These are phyloP conservation scores for Sylvia borin DNA, from an alignment of 2,797 vertebrate species.

Conservation along the genomic window DNA sequence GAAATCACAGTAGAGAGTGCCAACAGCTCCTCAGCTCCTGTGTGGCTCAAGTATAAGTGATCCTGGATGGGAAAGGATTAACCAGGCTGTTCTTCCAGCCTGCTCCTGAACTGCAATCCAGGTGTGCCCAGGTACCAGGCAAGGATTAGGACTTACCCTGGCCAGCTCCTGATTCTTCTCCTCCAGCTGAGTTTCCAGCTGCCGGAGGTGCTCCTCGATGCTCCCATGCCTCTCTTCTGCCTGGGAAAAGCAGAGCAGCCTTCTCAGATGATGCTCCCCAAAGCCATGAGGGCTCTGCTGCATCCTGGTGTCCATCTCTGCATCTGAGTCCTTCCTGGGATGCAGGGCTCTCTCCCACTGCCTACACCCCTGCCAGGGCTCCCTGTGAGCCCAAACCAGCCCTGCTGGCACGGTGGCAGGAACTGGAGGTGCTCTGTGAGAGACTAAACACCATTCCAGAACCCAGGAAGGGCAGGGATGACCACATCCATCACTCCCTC, in stretches of 20 bases:
- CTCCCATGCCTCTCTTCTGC: constrained; percentile 92
- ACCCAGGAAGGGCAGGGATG: background rate
- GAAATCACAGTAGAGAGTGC: background rate
- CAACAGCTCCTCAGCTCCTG: background rate
- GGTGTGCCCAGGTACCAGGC: background rate
- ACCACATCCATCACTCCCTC: accelerated
- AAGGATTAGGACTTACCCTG: constrained; percentile 78
- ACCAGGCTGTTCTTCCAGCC: background rate
- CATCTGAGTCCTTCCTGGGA: background rate
- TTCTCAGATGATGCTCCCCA: background rate
- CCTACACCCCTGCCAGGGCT: background rate
- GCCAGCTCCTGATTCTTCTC: constrained; percentile 96
- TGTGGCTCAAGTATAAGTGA: background rate
- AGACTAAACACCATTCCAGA: background rate
- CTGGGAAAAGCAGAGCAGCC: constrained; percentile 75
- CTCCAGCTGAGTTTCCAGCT: constrained; percentile 93
- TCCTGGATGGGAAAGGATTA: background rate
- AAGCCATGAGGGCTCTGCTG: background rate
- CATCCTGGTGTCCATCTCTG: background rate
- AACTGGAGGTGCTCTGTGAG: background rate
- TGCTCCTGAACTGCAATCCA: background rate
- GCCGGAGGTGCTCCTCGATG: constrained; percentile 91
- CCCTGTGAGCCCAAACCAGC: background rate
- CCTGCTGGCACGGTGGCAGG: background rate
- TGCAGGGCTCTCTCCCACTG: background rate